Base-by-base conservation (phyloP, 2,888 invertebrate genomes). In the Syrphus vitripennis region DNA sequence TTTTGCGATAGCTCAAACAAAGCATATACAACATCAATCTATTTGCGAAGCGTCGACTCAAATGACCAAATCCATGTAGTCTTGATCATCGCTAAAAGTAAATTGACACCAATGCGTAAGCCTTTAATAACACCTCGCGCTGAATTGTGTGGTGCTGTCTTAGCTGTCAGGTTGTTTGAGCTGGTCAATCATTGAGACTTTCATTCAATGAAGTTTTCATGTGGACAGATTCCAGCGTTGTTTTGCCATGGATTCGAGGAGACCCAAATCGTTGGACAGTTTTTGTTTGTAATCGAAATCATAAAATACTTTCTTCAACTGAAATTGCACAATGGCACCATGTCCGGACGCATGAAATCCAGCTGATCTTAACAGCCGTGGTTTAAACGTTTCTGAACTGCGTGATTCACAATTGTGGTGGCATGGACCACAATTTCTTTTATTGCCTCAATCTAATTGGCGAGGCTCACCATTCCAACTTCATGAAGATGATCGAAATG, bases 381-480 rank as follows among this genome's bases (percentile, higher is more conserved):
- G 21, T 2, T 24, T 16, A 74, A 48, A 7, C 1, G 31, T 45
- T 29, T 26, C 24, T 63, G n/a, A 61, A 31, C 29, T 61, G 50
- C 48, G 61, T 48, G 48, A 74, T 63, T 59, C 63, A 74, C 21
- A 10, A 55, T 4, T 57, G 16, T 26, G 59, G 16, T 42, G 42
- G 16, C 42, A 42, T 42, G 72, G 72, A 19, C 75, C 63, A 50
- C 75, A 65, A 70, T 48, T n/a, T 48, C 55, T 19, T 42, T 16
- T 2, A 42, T 16, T 42, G 16, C 16, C n/a, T 16, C 42, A 42
- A 42, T 16, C 42, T n/a, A 9, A 42, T 7, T 16, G 42, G 42
- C 42, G 16, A 42, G 42, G 16, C 9, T 42, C 42, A 42, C 42
- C 16, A n/a, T 42, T 16, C 42, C 7, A 42, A 42, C 16, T 16